Evolutionary conservation across 2,113 vertebrate genomes (phyloP).

Genomic region (Psettodes erumei): DNA sequence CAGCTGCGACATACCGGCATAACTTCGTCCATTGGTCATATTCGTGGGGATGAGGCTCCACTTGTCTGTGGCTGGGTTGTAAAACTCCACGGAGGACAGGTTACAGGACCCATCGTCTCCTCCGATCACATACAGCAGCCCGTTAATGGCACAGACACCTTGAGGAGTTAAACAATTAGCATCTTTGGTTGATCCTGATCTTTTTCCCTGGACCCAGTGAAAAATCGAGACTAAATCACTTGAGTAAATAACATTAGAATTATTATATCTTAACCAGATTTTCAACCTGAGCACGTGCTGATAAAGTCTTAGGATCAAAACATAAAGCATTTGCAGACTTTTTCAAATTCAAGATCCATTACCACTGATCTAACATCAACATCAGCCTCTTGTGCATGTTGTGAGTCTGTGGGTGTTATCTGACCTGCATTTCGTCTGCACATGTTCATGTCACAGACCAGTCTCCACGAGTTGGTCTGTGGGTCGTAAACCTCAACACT

Average conservation of each 20-base stretch:
- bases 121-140: constrained; percentile 94
- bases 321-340: no score
- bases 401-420: not conserved
- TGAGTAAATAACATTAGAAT: not conserved
- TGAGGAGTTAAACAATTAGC: not conserved
- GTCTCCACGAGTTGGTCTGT: constrained; percentile 90
- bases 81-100: constrained; percentile 94
- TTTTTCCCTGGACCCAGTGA: not conserved
- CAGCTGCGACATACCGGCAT: constrained; percentile 84
- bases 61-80: constrained; percentile 92
- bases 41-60: constrained; percentile 95
- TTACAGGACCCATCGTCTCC: constrained; percentile 97
- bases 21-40: constrained; percentile 97
- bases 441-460: constrained; percentile 98
- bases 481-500: constrained; percentile 95
- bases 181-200: not conserved
- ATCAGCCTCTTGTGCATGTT: no score
- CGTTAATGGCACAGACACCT: constrained; percentile 95
- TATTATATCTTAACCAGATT: not conserved
- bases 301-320: no score
- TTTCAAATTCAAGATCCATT: no score
- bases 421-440: constrained; percentile 95
- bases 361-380: not conserved
- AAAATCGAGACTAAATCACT: no score
- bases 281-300: no score